Evolutionary conservation across 2,888 invertebrate species (phyloP), one percentile per base, ranked within the genome.

Genomic region (Dynastes maya): DNA sequence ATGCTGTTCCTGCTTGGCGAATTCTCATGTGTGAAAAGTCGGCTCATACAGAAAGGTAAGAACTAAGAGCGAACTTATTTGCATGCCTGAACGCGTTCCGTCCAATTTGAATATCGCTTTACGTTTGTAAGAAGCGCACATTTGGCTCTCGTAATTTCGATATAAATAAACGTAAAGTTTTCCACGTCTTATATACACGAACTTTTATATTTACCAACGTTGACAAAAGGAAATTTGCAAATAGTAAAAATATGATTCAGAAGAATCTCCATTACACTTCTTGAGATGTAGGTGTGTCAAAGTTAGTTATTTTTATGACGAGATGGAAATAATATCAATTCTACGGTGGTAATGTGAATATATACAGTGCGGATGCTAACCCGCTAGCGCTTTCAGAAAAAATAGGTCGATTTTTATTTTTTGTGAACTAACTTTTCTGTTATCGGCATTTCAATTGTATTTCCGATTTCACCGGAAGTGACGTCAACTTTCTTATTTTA

Each of bases 11-110:
- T 82, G 80, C 80, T 81, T 79, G 79, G 79, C 72, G 80, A 81
- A 76, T 75, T 79, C 76, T 78, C 78, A 70, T 80, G 80, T 79
- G 80, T 80, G 79, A 79, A 81, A 81, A 80, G 78, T 78, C 81
- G 82, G 76, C 81, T 82, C 77, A 80, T 82, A 80, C 81, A 80
- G 78, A 81, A 82, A 82, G 82, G 82, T 82, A 82, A 81, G 76
- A 51, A 37, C 8, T 13, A 11, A 68, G 27, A 51, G 51, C n/a
- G 29, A 67, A 45, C 68, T 76, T 76, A 76, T 76, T 76, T 76
- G 76, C 76, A 76, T 76, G 76, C 72, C 29, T 40, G 72, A 74
- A n/a, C 61, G 72, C 29, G 49, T 61, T 61, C 61, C 45, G 13
- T 61, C 61, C 72, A 61, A 74, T 74, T 45, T 74, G 61, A 61